Evolutionary conservation across 37 sponge, comb jelly and placozoan species (phyloP).

Genomic region (Tethya wilhelma): DNA sequence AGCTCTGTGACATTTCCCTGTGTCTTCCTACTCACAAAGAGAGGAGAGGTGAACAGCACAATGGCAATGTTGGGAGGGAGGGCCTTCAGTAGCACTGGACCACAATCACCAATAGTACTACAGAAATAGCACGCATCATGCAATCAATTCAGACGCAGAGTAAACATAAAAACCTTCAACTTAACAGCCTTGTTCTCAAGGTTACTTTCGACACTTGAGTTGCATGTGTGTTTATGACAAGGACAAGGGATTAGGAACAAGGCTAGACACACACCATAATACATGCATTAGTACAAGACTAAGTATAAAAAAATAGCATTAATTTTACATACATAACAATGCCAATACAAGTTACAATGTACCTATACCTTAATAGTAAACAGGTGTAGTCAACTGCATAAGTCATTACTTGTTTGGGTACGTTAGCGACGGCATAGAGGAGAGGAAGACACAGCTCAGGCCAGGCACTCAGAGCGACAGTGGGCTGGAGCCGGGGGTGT

Average conservation of each 20-base stretch:
- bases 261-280: too few relatives aligned
- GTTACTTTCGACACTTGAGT: too few relatives aligned
- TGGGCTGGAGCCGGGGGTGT: conserved; percentile 24
- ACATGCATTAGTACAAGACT: too few relatives aligned
- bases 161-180: too few relatives aligned
- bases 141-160: too few relatives aligned
- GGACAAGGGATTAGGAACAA: too few relatives aligned
- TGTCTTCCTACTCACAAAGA: not conserved
- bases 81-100: not conserved
- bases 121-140: too few relatives aligned
- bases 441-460: conserved; percentile 39
- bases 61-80: not conserved
- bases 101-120: conserved; percentile 2
- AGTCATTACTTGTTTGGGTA: conserved; percentile 18
- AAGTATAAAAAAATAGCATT: not conserved
- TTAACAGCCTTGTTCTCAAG: too few relatives aligned
- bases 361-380: conserved; percentile 14
- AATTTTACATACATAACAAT: not conserved
- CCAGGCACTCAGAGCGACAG: not conserved
- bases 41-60: conserved; percentile 17
- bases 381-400: conserved; percentile 16
- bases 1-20: not conserved
- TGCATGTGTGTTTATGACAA: too few relatives aligned
- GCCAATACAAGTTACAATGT: too few relatives aligned
- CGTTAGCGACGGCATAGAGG: not conserved